These are phyloP conservation scores for Mythimna vitellina DNA, from an alignment of 2,888 invertebrate species.

Conservation along the genomic window DNA sequence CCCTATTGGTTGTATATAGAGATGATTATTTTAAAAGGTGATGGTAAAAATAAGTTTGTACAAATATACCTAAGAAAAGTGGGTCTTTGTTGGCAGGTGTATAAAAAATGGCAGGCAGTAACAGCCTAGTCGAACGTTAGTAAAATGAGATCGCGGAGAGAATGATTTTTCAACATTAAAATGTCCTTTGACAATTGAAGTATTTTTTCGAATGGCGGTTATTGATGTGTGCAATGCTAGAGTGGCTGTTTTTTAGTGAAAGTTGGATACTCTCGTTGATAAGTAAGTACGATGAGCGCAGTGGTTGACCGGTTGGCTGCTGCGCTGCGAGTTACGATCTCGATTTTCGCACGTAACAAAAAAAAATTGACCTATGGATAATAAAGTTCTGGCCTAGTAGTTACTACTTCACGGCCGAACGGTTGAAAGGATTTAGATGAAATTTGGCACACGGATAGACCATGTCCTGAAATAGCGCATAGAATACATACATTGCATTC, in stretches of 20 bases:
- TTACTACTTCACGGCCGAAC: no score
- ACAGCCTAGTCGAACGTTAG: slow-evolving; percentile 68
- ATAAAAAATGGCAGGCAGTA: slow-evolving; percentile 77
- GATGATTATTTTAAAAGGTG: slow-evolving; percentile 6
- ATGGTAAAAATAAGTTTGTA: slow-evolving; percentile 48
- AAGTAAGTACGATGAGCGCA: no score
- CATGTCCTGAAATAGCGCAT: no score
- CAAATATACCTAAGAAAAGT: slow-evolving; percentile 71
- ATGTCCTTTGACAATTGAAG: slow-evolving; percentile 48
- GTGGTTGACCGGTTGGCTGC: background rate
- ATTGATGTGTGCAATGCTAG: no score
- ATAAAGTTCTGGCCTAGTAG: no score
- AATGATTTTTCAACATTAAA: slow-evolving; percentile 67
- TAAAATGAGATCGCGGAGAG: slow-evolving; percentile 61
- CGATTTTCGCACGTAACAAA: no score
- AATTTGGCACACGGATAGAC: no score
- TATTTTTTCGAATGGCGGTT: slow-evolving; percentile 14
- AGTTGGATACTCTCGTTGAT: background rate
- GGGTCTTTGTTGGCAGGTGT: slow-evolving; percentile 79
- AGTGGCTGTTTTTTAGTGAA: background rate
- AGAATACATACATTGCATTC: no score
- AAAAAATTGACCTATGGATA: no score
- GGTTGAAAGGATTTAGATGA: no score
- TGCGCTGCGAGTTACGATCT: no score
- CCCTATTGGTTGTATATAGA: slow-evolving; percentile 15